Evolutionary conservation across 1,140 invertebrate genomes (phyloP).

Genomic region (Apis cerana): DNA sequence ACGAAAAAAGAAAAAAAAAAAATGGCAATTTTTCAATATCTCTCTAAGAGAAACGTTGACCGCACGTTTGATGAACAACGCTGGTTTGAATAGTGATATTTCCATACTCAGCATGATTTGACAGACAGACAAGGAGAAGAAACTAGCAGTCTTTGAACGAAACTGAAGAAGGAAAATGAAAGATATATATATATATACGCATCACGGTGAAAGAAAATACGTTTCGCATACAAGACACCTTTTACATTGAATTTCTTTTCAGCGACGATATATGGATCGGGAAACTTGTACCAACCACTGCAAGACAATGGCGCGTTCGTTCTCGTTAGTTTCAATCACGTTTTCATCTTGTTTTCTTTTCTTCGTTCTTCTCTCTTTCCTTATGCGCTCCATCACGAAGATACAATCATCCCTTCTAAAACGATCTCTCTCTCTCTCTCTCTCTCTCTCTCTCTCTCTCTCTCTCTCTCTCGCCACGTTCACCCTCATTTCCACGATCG

Average conservation of each 20-base stretch:
- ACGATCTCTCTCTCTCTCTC: neutral
- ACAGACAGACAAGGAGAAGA: neutral
- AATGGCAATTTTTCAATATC: no score
- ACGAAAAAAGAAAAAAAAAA: neutral
- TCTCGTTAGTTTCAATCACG: constrained; percentile 70
- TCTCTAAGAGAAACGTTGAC: neutral
- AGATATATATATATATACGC: neutral
- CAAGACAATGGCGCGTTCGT: constrained; percentile 73
- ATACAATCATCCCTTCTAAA: neutral
- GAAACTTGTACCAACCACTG: constrained; percentile 75
- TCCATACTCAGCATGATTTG: neutral
- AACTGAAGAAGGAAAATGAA: no score
- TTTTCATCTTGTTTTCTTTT: constrained; percentile 67
- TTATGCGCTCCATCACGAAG: neutral
- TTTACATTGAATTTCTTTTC: constrained; percentile 73
- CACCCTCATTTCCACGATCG: constrained; percentile 8
- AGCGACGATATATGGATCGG: constrained; percentile 76
- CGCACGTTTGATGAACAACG: neutral
- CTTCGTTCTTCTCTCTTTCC: constrained; percentile 59
- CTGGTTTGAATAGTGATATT: neutral
- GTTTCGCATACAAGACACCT: neutral
- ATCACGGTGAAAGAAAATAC: neutral
- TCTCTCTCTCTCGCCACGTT: neutral
- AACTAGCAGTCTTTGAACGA: constrained; percentile 31
- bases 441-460: no score